Base-by-base conservation (phyloP, 2,113 vertebrate species). In the Neotoma lepida region DNA sequence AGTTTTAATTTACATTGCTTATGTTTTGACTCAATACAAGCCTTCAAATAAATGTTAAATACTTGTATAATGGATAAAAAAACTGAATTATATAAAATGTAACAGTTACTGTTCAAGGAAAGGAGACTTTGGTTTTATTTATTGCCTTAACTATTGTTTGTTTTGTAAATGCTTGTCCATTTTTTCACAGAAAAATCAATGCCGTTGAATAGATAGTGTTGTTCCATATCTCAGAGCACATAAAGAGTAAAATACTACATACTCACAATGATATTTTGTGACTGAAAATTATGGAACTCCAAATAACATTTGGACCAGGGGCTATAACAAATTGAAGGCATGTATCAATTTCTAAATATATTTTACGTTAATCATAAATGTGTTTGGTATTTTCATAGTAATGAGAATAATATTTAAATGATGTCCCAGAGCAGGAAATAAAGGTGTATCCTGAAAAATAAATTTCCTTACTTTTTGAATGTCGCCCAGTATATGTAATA, bases 321-420 rank as follows among this genome's bases (percentile, higher is more conserved):
- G 8, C 2, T 56, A 41, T 18, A 84, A 89, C 14, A 84, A 88
- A 76, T 64, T 91, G 54, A n/a, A 93, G 28, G 5, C 24, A 8
- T 78, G 0, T 68, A 58, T 86, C 14, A 77, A 56, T 76, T 96
- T 93, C 63, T 94, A 80, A 91, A 35, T 91, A 9, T 70, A 84
- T 89, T 92, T 93, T 86, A 86, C 3, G 86, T 63, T 54, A 89
- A 84, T 44, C 89, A 74, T 15, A 86, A 92, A 78, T 77, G 2
- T 91, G 3, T 84, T 93, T 95, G n/a, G 1, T 84, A 46, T 94
- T 89, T 77, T 97, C 18, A 89, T 87, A 58, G 41, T 91, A 78
- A 74, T 92, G 56, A 82, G 30, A 61, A 86, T 93, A 95, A 94
- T 80, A 84, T 91, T 94, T 49, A 84, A 84, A 88, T 46, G 64